Conservation (phyloP, 2,888 invertebrate species). For the Microplitis manilae region DNA sequence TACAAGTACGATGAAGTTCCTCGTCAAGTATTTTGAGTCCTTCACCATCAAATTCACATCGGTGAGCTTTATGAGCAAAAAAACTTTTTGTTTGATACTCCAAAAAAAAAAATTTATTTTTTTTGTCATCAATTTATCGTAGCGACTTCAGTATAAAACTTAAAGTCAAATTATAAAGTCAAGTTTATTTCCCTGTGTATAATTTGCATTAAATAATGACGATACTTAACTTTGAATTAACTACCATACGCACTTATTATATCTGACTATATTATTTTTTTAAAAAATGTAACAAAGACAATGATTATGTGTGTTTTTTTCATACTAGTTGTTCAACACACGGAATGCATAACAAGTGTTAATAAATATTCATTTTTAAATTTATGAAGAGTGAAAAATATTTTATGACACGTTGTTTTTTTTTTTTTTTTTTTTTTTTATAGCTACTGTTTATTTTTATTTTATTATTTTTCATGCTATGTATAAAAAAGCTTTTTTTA, state of each 20-base stretch:
- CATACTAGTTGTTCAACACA: too few species aligned
- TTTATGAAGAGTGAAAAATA: background rate
- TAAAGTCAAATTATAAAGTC: background rate
- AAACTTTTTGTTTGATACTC: background rate
- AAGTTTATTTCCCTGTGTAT: background rate
- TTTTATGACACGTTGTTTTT: background rate
- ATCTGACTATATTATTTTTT: background rate
- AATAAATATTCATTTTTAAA: background rate
- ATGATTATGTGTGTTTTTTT: too few species aligned
- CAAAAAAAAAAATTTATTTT: background rate
- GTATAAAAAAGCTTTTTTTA: background rate
- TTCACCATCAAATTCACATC: constrained; percentile 65
- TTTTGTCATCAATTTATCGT: background rate
- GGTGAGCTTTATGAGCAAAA: constrained; percentile 57
- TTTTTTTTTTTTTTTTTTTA: background rate
- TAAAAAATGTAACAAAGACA: too few species aligned
- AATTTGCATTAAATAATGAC: background rate
- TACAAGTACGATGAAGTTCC: constrained; percentile 63
- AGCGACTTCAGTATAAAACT: background rate
- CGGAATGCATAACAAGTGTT: background rate
- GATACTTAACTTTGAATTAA: background rate
- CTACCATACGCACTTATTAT: background rate
- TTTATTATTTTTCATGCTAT: background rate
- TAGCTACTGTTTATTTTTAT: background rate
- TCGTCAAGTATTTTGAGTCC: constrained; percentile 66